A percentile compares a stretch with the other conserved stretches of the same genome.
These are phyloP conservation scores for Scaptomyza pallida DNA, from an alignment of 1,140 invertebrate genomes.

Conservation along the genomic window DNA sequence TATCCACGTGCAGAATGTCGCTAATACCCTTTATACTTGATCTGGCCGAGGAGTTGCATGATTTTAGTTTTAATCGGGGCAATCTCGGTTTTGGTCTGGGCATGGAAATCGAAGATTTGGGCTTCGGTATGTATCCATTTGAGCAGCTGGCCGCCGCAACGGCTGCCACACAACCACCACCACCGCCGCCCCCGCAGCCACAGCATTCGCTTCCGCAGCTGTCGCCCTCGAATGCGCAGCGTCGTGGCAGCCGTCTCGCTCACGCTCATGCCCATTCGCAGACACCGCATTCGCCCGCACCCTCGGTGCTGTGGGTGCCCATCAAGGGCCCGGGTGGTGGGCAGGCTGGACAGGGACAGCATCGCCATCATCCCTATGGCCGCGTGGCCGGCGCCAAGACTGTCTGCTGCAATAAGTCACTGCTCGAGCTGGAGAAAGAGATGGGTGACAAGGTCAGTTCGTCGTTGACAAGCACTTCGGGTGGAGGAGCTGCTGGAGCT, in stretches of 20 bases:
- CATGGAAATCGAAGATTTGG: constrained; percentile 76
- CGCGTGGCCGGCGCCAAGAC: constrained; percentile 73
- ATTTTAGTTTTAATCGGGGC: constrained; percentile 64
- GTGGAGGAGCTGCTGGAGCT: constrained; percentile 1
- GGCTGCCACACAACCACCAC: constrained; percentile 30
- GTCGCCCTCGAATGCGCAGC: constrained; percentile 38
- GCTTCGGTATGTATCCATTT: constrained; percentile 76
- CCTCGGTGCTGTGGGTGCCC: constrained; percentile 68
- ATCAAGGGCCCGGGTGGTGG: constrained; percentile 47
- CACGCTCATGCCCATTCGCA: constrained; percentile 41
- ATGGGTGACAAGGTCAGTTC: constrained; percentile 53
- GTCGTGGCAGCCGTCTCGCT: constrained; percentile 42
- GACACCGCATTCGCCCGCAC: constrained; percentile 1
- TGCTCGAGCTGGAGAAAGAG: constrained; percentile 73
- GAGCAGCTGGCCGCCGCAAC: constrained; percentile 57
- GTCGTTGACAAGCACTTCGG: background rate
- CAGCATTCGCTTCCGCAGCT: constrained; percentile 49
- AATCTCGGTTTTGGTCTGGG: constrained; percentile 41
- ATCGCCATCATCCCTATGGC: constrained; percentile 77
- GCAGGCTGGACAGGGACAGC: constrained; percentile 41
- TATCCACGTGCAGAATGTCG: constrained; percentile 57
- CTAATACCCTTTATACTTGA: constrained; percentile 82
- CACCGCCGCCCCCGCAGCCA: constrained; percentile 26
- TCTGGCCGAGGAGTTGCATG: constrained; percentile 80
- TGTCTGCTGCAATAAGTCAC: constrained; percentile 72